These are phyloP conservation scores for Sitodiplosis mosellana DNA, from an alignment of 1,140 invertebrate genomes.

Conservation along the genomic window DNA sequence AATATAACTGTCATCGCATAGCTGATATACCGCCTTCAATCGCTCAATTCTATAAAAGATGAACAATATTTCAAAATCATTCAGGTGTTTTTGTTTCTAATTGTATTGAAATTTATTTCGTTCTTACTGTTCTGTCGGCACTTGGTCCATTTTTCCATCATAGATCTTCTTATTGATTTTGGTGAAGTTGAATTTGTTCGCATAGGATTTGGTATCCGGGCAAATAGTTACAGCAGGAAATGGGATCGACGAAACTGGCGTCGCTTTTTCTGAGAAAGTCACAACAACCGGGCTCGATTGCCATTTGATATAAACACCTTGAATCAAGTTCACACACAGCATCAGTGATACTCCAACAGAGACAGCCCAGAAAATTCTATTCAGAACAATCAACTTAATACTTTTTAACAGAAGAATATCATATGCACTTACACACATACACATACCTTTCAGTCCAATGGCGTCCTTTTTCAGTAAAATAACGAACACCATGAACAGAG, in stretches of 20 bases:
- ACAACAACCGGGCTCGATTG: background rate
- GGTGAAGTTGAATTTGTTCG: background rate
- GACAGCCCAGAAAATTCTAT: background rate
- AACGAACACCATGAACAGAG: constrained; percentile 18
- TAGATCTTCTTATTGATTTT: background rate
- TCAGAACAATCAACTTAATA: background rate
- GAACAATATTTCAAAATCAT: background rate
- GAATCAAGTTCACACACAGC: background rate
- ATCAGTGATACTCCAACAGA: background rate
- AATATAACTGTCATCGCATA: background rate
- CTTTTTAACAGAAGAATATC: too few species aligned
- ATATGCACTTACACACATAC: background rate
- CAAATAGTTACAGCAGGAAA: background rate
- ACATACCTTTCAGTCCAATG: background rate
- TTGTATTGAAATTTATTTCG: background rate
- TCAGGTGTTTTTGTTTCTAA: background rate
- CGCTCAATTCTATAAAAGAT: background rate
- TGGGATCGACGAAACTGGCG: background rate
- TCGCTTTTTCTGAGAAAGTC: background rate
- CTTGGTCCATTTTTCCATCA: background rate
- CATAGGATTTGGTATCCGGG: background rate
- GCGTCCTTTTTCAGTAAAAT: background rate
- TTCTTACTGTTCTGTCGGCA: background rate
- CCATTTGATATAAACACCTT: background rate
- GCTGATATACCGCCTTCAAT: background rate